Evolutionary conservation across 2,888 invertebrate genomes (phyloP).

Genomic region (Lomographa bimaculata): DNA sequence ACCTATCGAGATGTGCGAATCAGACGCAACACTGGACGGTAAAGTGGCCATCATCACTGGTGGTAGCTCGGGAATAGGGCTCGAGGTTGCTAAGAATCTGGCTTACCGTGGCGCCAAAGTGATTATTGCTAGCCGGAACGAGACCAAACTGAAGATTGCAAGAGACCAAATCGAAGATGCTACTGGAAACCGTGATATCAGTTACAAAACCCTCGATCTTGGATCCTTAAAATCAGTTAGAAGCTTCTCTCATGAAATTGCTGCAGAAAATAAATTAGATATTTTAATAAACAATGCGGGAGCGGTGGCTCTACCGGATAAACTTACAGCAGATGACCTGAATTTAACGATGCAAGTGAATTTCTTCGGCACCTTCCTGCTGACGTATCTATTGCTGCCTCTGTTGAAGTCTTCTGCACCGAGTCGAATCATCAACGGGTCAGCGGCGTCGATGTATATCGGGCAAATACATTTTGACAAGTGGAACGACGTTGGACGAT

Average conservation of each 20-base stretch:
- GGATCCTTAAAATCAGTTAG: constrained; percentile 75
- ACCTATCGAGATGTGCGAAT: constrained; percentile 46
- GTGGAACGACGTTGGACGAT: constrained; percentile 62
- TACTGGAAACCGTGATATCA: constrained; percentile 58
- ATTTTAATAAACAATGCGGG: constrained; percentile 85
- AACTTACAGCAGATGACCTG: constrained; percentile 85
- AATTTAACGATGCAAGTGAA: constrained; percentile 88
- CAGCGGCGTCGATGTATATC: constrained; percentile 82
- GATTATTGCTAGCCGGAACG: constrained; percentile 78
- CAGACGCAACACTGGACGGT: constrained; percentile 51
- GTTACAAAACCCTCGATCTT: constrained; percentile 64
- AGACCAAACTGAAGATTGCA: constrained; percentile 65
- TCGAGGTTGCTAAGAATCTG: constrained; percentile 71
- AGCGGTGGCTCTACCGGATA: constrained; percentile 64
- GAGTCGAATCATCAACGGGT: constrained; percentile 86
- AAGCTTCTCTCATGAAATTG: constrained; percentile 76
- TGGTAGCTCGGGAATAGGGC: constrained; percentile 68
- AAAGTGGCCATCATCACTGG: constrained; percentile 71
- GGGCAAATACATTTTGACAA: constrained; percentile 67
- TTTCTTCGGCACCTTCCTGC: constrained; percentile 88
- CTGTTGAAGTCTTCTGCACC: constrained; percentile 79
- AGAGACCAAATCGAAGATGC: constrained; percentile 51
- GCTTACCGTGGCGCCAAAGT: constrained; percentile 75
- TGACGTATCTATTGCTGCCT: constrained; percentile 86
- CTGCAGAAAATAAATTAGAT: constrained; percentile 66